These are phyloP conservation scores for Leguminivora glycinivorella DNA, from an alignment of 1,140 invertebrate genomes.

Conservation along the genomic window DNA sequence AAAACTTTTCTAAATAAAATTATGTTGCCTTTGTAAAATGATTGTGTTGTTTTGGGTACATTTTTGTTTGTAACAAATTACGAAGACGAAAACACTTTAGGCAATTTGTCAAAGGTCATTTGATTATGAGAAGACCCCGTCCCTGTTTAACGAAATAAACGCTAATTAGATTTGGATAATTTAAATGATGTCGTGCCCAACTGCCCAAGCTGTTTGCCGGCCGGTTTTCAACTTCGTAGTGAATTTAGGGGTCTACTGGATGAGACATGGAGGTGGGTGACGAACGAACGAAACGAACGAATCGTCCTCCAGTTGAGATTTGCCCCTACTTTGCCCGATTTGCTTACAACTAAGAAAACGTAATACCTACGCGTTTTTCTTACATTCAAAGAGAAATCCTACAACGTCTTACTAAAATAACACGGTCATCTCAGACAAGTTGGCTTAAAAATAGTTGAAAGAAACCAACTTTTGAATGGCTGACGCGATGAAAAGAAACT, in stretches of 20 bases:
- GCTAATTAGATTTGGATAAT: conserved; percentile 24
- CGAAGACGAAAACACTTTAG: conserved; percentile 14
- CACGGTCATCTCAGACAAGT: neutral
- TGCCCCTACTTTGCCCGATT: too few relatives aligned
- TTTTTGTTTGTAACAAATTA: conserved; percentile 26
- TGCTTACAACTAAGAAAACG: too few relatives aligned
- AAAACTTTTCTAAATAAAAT: conserved; percentile 13
- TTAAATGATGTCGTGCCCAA: conserved; percentile 7
- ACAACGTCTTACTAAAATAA: neutral
- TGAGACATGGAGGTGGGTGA: too few relatives aligned
- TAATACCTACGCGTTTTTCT: too few relatives aligned
- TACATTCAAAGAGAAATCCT: too few relatives aligned
- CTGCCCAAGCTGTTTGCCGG: neutral
- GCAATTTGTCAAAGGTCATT: conserved; percentile 26
- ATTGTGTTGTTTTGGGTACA: neutral
- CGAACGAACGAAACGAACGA: too few relatives aligned
- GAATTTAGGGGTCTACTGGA: too few relatives aligned
- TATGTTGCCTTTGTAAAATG: neutral
- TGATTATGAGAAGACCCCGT: conserved; percentile 21
- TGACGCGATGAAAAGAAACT: neutral
- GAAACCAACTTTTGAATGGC: neutral
- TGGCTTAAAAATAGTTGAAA: neutral
- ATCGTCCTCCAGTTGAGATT: too few relatives aligned
- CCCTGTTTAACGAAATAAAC: conserved; percentile 26
- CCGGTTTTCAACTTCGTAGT: conserved; percentile 8